A percentile compares a stretch with the other conserved stretches of the same genome.
Conservation (phyloP, 2,888 invertebrate genomes). For the Eupeodes latifasciatus region DNA sequence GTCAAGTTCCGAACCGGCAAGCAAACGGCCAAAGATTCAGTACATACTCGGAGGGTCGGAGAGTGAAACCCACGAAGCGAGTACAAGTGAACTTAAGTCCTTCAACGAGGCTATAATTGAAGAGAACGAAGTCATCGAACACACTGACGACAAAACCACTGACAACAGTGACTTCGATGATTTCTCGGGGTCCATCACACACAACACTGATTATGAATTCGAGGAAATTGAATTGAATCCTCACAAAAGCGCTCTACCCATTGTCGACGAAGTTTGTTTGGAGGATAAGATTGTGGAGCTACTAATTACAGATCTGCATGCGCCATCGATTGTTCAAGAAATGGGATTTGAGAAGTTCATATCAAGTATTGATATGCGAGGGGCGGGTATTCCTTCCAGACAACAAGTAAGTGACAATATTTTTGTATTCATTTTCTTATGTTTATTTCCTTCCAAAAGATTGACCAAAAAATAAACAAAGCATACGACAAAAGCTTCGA, state of each 20-base stretch:
- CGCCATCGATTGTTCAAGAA: conserved; percentile 76
- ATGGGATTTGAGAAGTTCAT: conserved; percentile 77
- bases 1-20: conserved; percentile 34
- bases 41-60: conserved; percentile 25
- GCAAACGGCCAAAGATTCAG: conserved; percentile 53
- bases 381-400: conserved; percentile 45
- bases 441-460: conserved; percentile 37
- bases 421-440: neutral
- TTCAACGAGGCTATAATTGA: conserved; percentile 58
- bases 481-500: conserved; percentile 61
- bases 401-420: conserved; percentile 58
- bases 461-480: conserved; percentile 63
- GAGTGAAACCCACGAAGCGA: conserved; percentile 11
- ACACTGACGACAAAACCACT: conserved; percentile 49
- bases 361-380: conserved; percentile 28
- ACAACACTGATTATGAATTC: conserved; percentile 57
- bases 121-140: conserved; percentile 63
- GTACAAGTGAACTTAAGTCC: conserved; percentile 35
- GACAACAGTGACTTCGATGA: conserved; percentile 63
- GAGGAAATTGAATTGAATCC: conserved; percentile 61
- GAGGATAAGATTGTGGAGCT: conserved; percentile 77
- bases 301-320: conserved; percentile 78
- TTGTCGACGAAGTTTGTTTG: conserved; percentile 13
- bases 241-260: conserved; percentile 12
- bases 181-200: conserved; percentile 42